A percentile compares a stretch with the other conserved stretches of the same genome.
phyloP scores from a whole-genome alignment of 1,140 invertebrate genomes.

The Aplysia californica region DNA sequence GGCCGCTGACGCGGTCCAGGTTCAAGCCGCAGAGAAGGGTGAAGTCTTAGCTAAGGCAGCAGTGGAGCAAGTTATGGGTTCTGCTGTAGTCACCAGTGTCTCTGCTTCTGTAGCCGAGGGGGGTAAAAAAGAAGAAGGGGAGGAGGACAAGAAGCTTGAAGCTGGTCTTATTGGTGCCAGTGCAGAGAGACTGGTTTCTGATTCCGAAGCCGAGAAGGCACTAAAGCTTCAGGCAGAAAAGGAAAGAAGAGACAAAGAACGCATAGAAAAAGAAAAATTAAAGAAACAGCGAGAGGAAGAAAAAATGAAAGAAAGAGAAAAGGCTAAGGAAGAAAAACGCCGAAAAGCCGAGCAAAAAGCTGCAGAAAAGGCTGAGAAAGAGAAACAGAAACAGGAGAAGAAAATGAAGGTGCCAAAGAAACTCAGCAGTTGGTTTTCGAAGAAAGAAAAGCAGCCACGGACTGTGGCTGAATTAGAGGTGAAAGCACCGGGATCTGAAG shows the following conservation, averaged over 20 bases:
- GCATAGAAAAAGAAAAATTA: not conserved
- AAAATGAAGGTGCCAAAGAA: conserved; percentile 14
- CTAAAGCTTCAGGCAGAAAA: not conserved
- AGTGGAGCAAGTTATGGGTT: not conserved
- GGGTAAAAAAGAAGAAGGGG: not conserved
- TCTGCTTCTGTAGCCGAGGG: not conserved
- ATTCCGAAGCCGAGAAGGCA: not conserved
- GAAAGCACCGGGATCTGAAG: not conserved
- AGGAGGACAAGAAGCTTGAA: not conserved
- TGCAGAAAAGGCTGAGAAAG: not conserved
- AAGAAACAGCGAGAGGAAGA: not conserved
- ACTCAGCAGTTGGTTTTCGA: conserved; percentile 19
- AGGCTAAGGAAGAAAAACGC: not conserved
- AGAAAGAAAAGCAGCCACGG: not conserved
- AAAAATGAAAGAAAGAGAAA: not conserved
- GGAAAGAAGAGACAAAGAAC: not conserved
- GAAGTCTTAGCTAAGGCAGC: not conserved
- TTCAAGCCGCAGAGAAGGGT: not conserved
- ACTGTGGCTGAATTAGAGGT: not conserved
- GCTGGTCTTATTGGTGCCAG: no score
- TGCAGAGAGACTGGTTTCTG: no score
- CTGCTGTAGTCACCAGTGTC: not conserved
- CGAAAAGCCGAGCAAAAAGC: not conserved
- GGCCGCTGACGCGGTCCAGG: no score
- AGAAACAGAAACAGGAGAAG: not conserved